phyloP scores from a whole-genome alignment of 2,888 invertebrate genomes.

The Lasius fuliginosus region DNA sequence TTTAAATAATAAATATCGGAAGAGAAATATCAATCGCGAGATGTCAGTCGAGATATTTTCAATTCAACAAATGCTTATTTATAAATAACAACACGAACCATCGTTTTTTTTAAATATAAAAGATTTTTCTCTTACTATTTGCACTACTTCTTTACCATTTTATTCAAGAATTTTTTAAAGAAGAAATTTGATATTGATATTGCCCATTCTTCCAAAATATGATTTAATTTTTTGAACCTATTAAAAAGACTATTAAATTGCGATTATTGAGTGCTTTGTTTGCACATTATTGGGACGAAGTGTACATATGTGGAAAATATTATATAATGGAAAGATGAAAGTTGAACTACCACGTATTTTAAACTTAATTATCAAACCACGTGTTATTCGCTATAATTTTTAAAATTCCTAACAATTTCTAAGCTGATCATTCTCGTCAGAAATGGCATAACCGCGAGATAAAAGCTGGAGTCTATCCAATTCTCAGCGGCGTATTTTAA shows the following conservation, averaged over 20 bases:
- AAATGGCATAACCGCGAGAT: not conserved
- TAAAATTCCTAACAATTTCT: not conserved
- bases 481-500: conserved; percentile 41
- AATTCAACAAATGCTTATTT: not conserved
- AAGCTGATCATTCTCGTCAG: not conserved
- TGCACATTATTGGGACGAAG: not conserved
- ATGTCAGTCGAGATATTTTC: conserved; percentile 1
- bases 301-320: not conserved
- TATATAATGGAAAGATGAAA: not conserved
- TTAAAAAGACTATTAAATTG: not conserved
- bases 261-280: not conserved
- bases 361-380: not conserved
- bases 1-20: not conserved
- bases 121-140: not conserved
- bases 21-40: not conserved
- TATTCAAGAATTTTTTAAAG: not conserved
- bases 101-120: not conserved
- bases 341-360: not conserved
- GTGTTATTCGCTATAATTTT: too few relatives aligned
- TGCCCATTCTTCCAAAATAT: not conserved
- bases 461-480: not conserved
- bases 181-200: not conserved
- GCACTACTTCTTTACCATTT: not conserved
- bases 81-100: not conserved
- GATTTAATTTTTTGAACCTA: not conserved